A percentile compares a stretch with the other conserved stretches of the same genome.
These are phyloP conservation scores for Plagodis pulveraria DNA, from an alignment of 2,888 invertebrate genomes.

Conservation along the genomic window DNA sequence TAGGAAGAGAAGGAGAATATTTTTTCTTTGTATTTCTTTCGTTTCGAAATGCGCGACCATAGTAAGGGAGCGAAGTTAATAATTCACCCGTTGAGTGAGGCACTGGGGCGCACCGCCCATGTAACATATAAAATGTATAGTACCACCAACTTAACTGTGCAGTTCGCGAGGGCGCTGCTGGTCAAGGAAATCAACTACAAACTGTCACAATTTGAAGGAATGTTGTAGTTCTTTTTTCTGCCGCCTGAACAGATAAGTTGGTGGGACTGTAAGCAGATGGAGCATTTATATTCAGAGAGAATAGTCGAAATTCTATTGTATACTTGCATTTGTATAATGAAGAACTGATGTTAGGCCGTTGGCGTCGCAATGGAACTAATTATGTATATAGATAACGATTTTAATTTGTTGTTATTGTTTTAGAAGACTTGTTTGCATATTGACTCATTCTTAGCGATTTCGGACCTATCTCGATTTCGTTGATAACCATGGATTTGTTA, in stretches of 20 bases:
- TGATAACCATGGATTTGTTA: no score
- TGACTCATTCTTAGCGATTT: conserved; percentile 23
- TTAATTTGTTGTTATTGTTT: conserved; percentile 33
- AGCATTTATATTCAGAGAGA: conserved; percentile 68
- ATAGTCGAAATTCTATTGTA: conserved; percentile 58
- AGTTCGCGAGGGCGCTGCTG: no score
- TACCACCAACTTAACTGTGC: no score
- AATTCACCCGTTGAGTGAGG: conserved; percentile 81
- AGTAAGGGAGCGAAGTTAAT: conserved; percentile 46
- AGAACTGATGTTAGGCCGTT: conserved; percentile 35
- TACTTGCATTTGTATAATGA: conserved; percentile 61
- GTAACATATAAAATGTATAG: conserved; percentile 52
- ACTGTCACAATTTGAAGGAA: no score
- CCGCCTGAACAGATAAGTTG: no score
- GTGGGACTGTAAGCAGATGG: conserved; percentile 54
- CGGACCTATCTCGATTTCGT: no score
- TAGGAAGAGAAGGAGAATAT: neutral
- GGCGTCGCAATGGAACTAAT: conserved; percentile 43
- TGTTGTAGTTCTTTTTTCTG: no score
- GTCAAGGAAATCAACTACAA: no score
- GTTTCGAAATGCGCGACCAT: conserved; percentile 26
- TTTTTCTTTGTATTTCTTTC: conserved; percentile 23
- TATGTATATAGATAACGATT: conserved; percentile 50
- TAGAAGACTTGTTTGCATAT: conserved; percentile 19
- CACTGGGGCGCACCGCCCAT: conserved; percentile 50